Evolutionary conservation across 2,113 vertebrate genomes (phyloP).

Genomic region (Empidonax alnorum): DNA sequence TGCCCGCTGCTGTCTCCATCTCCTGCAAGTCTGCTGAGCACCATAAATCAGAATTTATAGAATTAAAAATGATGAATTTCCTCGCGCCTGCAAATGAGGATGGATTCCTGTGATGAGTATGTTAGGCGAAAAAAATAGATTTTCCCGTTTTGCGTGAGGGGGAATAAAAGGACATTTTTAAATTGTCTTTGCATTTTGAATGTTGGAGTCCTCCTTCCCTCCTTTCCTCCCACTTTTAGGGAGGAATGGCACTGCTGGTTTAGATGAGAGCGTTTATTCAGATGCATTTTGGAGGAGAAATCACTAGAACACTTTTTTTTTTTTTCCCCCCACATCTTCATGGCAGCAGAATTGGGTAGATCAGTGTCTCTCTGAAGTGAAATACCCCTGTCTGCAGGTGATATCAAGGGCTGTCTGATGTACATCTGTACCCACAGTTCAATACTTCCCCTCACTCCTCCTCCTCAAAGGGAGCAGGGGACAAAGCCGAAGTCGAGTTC

Average conservation of each 20-base stretch:
- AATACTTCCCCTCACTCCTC: neutral
- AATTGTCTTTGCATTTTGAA: neutral
- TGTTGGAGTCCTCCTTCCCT: neutral
- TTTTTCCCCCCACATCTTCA: neutral
- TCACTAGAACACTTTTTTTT: neutral
- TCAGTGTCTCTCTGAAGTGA: neutral
- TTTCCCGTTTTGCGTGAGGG: neutral
- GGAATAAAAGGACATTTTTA: neutral
- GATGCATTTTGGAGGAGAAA: neutral
- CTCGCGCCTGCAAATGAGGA: neutral
- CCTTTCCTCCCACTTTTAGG: neutral
- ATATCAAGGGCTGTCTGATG: conserved; percentile 3
- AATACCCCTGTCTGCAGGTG: neutral
- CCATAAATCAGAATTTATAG: neutral
- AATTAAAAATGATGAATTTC: neutral
- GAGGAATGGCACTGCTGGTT: neutral
- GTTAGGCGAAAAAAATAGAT: neutral
- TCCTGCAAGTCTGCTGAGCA: neutral
- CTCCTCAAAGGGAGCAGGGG: neutral
- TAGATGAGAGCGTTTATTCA: neutral
- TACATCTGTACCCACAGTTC: neutral
- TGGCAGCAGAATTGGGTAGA: neutral
- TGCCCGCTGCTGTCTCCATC: neutral
- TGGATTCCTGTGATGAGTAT: neutral
- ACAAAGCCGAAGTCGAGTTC: neutral